phyloP scores from a whole-genome alignment of 2,888 invertebrate species.

The Elegia similella region DNA sequence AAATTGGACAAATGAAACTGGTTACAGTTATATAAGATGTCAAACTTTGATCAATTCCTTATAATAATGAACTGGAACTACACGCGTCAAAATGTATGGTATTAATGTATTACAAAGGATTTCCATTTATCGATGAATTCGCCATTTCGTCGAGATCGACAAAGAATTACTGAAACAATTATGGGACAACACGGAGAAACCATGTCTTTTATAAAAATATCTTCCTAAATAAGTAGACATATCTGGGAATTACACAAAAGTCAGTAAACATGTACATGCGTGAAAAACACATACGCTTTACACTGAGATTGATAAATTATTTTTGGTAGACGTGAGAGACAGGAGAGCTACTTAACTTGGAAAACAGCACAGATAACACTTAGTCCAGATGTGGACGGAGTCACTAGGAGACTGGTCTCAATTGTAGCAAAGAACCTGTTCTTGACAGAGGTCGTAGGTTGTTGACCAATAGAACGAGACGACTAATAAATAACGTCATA shows the following conservation, averaged over 20 bases:
- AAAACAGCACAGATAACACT: background rate
- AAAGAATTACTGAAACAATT: no score
- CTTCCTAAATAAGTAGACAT: no score
- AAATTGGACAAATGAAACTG: background rate
- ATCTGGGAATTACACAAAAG: background rate
- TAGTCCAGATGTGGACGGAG: background rate
- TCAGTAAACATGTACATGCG: background rate
- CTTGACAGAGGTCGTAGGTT: constrained; percentile 16
- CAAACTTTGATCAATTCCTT: background rate
- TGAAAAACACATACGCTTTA: no score
- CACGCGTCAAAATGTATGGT: background rate
- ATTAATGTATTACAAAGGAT: no score
- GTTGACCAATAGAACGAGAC: constrained; percentile 10
- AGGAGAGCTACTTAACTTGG: background rate
- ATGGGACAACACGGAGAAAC: no score
- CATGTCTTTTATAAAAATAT: no score
- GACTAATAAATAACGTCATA: constrained; percentile 17
- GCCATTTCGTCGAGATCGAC: no score
- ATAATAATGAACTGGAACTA: background rate
- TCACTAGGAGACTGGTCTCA: constrained; percentile 1
- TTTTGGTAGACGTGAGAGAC: no score
- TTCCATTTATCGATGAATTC: no score
- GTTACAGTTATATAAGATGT: background rate
- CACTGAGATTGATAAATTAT: no score
- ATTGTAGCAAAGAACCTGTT: constrained; percentile 2